phyloP scores from a whole-genome alignment of 2,888 invertebrate species.

The Nyleta sp. region DNA sequence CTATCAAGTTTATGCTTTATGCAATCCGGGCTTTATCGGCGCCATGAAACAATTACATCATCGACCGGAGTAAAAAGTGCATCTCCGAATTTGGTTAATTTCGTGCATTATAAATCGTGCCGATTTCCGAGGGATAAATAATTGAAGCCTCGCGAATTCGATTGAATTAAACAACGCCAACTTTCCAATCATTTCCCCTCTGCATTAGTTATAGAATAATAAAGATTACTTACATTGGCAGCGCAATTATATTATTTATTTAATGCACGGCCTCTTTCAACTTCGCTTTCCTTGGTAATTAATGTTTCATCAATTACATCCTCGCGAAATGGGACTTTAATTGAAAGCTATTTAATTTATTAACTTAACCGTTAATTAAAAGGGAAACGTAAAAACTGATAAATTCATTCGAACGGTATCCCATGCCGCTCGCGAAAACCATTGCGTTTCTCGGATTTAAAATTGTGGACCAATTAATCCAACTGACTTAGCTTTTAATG shows the following conservation, averaged over 20 bases:
- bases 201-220: conserved; percentile 14
- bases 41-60: conserved; percentile 9
- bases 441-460: conserved; percentile 36
- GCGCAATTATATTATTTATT: conserved; percentile 21
- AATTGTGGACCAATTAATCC: conserved; percentile 43
- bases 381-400: conserved; percentile 8
- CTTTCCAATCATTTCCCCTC: not conserved
- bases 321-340: conserved; percentile 9
- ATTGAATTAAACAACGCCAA: conserved; percentile 3
- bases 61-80: not conserved
- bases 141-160: not conserved
- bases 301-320: conserved; percentile 22
- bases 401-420: not conserved
- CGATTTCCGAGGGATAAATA: not conserved
- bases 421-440: not conserved
- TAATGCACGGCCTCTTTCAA: not conserved
- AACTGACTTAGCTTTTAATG: conserved; percentile 42
- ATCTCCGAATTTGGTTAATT: not conserved
- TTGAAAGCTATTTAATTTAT: conserved; percentile 26
- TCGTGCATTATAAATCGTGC: not conserved
- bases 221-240: conserved; percentile 6
- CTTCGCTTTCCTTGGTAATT: conserved; percentile 9
- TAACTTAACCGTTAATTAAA: conserved; percentile 21
- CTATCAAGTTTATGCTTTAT: conserved; percentile 21
- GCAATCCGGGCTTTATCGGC: not conserved